Conservation (phyloP, 2,888 invertebrate genomes). For the Serripes groenlandicus region DNA sequence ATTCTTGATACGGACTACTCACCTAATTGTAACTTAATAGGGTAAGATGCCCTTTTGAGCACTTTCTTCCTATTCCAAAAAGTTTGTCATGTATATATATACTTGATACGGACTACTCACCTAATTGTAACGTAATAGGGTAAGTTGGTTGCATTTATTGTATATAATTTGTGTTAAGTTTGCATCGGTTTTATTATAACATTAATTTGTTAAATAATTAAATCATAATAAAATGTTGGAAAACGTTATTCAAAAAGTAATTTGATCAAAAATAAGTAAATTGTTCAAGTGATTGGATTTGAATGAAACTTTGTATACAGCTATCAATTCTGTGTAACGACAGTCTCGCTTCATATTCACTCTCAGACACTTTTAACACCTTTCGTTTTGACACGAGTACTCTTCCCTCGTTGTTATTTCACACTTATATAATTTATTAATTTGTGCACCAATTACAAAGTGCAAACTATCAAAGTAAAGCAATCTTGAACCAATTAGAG, state of each 20-base stretch:
- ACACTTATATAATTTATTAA: background rate
- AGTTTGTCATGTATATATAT: conserved; percentile 17
- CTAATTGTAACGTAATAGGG: background rate
- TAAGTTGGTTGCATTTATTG: background rate
- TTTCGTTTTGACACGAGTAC: conserved; percentile 18
- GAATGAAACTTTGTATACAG: background rate
- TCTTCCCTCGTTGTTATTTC: background rate
- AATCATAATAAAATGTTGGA: background rate
- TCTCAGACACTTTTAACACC: conserved; percentile 13
- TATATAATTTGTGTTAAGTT: conserved; percentile 1
- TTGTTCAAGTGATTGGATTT: conserved; percentile 8
- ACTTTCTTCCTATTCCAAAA: too few species aligned
- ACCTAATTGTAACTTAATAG: background rate
- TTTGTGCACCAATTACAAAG: background rate
- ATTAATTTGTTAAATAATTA: background rate
- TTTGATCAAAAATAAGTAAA: background rate
- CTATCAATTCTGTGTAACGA: background rate
- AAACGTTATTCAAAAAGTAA: background rate
- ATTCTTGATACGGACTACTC: background rate
- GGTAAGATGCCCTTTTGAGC: too few species aligned
- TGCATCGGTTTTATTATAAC: background rate
- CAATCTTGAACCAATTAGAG: background rate
- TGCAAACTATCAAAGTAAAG: background rate
- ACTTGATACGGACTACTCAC: background rate
- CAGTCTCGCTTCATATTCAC: conserved; percentile 6